These are phyloP conservation scores for Microctonus hyperodae DNA, from an alignment of 2,888 invertebrate genomes.

Conservation along the genomic window DNA sequence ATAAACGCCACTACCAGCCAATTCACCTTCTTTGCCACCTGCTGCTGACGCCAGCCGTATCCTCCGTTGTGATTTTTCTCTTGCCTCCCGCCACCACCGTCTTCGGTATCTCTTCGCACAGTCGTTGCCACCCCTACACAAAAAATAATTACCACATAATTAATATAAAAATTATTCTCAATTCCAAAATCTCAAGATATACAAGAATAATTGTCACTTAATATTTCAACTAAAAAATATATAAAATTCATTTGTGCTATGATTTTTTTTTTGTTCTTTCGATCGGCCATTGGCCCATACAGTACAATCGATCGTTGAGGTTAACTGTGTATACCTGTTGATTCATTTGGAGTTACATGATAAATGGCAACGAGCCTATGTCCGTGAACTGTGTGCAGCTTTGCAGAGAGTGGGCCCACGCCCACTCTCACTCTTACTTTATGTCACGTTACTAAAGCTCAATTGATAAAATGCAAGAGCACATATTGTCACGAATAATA, in stretches of 20 bases:
- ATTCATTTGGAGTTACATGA: constrained; percentile 28
- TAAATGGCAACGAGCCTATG: constrained; percentile 26
- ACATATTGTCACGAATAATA: background rate
- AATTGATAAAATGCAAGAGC: background rate
- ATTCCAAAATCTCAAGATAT: background rate
- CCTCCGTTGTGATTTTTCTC: constrained; percentile 21
- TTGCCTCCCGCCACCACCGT: constrained; percentile 49
- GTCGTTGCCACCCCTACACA: constrained; percentile 56
- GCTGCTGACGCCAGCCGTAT: constrained; percentile 22
- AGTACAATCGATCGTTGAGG: constrained; percentile 2
- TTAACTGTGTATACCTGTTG: constrained; percentile 27
- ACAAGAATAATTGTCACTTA: no score
- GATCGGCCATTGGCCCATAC: background rate
- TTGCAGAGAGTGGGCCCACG: constrained; percentile 5
- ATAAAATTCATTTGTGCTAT: background rate
- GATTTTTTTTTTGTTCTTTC: background rate
- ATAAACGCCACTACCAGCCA: constrained; percentile 22
- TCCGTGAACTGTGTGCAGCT: constrained; percentile 15
- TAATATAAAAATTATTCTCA: background rate
- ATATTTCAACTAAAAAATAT: no score
- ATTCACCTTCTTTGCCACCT: constrained; percentile 19
- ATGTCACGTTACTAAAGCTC: background rate
- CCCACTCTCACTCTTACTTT: constrained; percentile 16
- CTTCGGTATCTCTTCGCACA: constrained; percentile 50
- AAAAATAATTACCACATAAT: constrained; percentile 18